Conservation (phyloP, 1,140 invertebrate species). For the Formica selysi region DNA sequence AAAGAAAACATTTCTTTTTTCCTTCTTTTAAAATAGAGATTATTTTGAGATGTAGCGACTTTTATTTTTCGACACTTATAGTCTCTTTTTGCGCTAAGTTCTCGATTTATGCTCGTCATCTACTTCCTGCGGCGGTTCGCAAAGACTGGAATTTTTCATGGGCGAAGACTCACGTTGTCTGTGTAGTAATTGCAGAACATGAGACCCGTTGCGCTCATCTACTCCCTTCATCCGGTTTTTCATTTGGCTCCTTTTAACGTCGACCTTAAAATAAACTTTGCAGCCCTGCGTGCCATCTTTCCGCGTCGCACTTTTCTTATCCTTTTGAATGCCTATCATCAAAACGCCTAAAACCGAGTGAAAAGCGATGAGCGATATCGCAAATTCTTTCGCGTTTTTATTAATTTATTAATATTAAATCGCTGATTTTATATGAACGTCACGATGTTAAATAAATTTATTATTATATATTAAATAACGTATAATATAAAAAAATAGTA, state of each 20-base stretch:
- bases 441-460: not conserved
- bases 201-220: constrained; percentile 50
- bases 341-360: constrained; percentile 13
- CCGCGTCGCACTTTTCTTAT: constrained; percentile 40
- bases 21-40: not conserved
- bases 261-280: constrained; percentile 79
- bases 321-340: not conserved
- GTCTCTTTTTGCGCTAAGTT: constrained; percentile 18
- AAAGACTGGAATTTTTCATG: constrained; percentile 58
- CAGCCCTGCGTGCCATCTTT: constrained; percentile 63
- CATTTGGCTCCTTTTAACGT: constrained; percentile 76
- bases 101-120: constrained; percentile 43
- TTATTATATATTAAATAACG: constrained; percentile 12
- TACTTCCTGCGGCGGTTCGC: constrained; percentile 51
- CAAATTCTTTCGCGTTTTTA: not conserved
- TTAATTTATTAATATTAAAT: not conserved
- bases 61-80: constrained; percentile 3
- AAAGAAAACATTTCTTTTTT: not conserved
- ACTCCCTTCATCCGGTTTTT: constrained; percentile 75
- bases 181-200: constrained; percentile 73
- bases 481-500: not conserved
- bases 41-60: not conserved
- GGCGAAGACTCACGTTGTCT: constrained; percentile 14
- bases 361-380: not conserved
- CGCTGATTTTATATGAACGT: not conserved